Conservation (phyloP, 2,888 invertebrate species). For the Stenurella melanura region DNA sequence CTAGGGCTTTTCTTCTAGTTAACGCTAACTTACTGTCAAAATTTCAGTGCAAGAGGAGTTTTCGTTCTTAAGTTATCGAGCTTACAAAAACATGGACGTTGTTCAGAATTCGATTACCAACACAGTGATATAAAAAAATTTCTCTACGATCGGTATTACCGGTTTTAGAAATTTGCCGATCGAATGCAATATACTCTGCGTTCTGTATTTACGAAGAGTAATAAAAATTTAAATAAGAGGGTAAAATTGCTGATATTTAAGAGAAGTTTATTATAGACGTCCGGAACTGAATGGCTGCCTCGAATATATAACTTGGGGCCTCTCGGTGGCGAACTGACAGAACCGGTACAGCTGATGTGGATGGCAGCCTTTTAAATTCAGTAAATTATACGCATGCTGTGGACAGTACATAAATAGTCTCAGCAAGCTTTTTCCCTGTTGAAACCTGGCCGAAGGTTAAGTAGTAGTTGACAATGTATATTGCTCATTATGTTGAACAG, state of each 20-base stretch:
- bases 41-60: no score
- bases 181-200: no score
- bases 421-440: background rate
- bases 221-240: background rate
- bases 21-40: no score
- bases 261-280: background rate
- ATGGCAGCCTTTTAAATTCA: conserved; percentile 1
- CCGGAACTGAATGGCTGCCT: background rate
- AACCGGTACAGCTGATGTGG: background rate
- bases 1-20: no score
- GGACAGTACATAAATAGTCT: conserved; percentile 7
- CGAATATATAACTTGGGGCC: background rate
- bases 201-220: no score
- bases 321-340: background rate
- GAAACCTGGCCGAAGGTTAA: background rate
- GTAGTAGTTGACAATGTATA: background rate
- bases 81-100: no score
- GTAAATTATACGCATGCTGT: conserved; percentile 1
- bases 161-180: no score
- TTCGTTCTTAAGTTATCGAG: no score
- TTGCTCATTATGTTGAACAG: background rate
- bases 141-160: no score
- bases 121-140: no score
- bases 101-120: no score
- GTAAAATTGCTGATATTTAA: background rate